These are phyloP conservation scores for Oscheius onirici DNA, from an alignment of 2,888 invertebrate genomes.

Conservation along the genomic window DNA sequence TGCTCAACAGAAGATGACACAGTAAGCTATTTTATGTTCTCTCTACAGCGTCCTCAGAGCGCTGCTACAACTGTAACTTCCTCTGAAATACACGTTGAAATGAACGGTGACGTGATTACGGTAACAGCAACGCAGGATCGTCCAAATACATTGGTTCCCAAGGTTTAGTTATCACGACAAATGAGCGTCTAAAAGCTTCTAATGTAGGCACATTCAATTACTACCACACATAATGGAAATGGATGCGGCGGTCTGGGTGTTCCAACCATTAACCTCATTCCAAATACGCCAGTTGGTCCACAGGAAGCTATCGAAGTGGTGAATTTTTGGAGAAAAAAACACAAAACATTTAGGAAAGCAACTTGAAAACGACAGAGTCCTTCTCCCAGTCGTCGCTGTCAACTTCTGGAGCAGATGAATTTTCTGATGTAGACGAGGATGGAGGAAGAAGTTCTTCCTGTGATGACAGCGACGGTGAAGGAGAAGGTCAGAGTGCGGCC, in stretches of 20 bases:
- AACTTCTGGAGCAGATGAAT: conserved; percentile 70
- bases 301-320: conserved; percentile 37
- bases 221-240: background rate
- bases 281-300: conserved; percentile 67
- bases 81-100: conserved; percentile 71
- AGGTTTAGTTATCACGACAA: background rate
- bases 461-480: conserved; percentile 27
- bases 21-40: background rate
- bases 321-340: background rate
- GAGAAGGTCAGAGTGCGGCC: conserved; percentile 20
- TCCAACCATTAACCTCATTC: conserved; percentile 70
- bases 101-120: conserved; percentile 73
- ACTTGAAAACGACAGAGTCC: conserved; percentile 19
- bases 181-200: background rate
- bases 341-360: conserved; percentile 5
- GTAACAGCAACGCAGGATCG: conserved; percentile 68
- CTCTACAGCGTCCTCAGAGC: conserved; percentile 21
- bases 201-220: conserved; percentile 1
- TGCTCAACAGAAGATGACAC: conserved; percentile 26
- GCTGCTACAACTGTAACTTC: conserved; percentile 26
- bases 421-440: conserved; percentile 63
- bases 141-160: conserved; percentile 32
- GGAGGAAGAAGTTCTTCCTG: conserved; percentile 22
- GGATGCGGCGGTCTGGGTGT: conserved; percentile 52
- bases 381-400: conserved; percentile 52